Percentiles rank a stretch among this genome's conserved stretches.
phyloP scores from a whole-genome alignment of 2,113 vertebrate genomes.

The Dasyprocta punctata region DNA sequence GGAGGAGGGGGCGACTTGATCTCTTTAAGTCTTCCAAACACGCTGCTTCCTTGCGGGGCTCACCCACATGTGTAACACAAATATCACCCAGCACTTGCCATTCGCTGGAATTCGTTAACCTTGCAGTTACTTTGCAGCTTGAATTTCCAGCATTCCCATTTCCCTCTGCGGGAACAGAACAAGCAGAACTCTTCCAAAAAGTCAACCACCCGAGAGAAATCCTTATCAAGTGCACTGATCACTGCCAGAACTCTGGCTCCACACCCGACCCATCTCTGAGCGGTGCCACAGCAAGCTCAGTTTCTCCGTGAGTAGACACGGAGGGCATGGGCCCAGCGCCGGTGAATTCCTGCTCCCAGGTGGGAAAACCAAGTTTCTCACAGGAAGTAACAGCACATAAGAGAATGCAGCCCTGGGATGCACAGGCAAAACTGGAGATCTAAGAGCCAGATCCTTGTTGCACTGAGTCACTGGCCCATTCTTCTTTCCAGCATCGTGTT shows the following conservation, averaged over 20 bases:
- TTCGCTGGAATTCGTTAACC: not conserved
- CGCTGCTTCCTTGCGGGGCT: no score
- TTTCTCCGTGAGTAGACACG: not conserved
- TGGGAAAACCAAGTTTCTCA: not conserved
- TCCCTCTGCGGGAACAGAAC: not conserved
- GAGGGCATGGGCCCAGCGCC: not conserved
- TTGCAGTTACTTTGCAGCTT: not conserved
- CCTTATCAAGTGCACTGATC: not conserved
- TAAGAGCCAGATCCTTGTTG: not conserved
- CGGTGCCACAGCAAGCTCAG: accelerated
- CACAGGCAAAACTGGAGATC: not conserved
- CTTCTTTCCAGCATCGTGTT: not conserved
- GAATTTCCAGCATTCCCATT: not conserved
- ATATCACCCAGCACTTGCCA: not conserved
- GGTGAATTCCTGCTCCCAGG: not conserved
- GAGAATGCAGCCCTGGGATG: not conserved
- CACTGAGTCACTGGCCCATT: not conserved
- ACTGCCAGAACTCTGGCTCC: no score
- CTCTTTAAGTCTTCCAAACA: not conserved
- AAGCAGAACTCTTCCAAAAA: not conserved
- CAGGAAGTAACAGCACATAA: not conserved
- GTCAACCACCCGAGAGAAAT: not conserved
- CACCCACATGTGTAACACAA: accelerated
- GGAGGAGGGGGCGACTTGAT: accelerated
- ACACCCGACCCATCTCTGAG: not conserved